These are phyloP conservation scores for Drosophila trichaetosa DNA, from an alignment of 2,888 invertebrate species.

Conservation along the genomic window DNA sequence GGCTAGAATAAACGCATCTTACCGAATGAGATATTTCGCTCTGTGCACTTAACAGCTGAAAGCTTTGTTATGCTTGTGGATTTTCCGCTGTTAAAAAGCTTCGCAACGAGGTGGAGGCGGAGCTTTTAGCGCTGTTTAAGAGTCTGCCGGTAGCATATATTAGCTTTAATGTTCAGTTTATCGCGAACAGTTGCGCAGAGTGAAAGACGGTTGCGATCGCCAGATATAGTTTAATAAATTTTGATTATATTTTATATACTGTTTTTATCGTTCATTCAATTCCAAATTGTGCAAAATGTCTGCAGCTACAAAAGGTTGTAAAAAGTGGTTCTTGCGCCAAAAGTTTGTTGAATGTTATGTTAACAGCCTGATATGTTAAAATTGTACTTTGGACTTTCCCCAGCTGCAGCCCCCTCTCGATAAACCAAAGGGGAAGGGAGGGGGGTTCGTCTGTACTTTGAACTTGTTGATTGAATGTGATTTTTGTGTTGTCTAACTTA, in stretches of 20 bases:
- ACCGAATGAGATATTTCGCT: constrained; percentile 1
- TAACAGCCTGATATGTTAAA: constrained; percentile 3
- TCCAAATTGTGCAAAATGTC: constrained; percentile 69
- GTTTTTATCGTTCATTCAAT: constrained; percentile 1
- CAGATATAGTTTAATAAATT: constrained; percentile 3
- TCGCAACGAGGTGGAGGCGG: constrained; percentile 3
- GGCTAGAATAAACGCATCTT: background rate
- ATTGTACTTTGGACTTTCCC: constrained; percentile 76
- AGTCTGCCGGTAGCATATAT: constrained; percentile 35
- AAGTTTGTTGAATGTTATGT: background rate
- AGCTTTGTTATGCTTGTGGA: constrained; percentile 22
- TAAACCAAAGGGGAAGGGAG: background rate
- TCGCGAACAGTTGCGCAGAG: constrained; percentile 24
- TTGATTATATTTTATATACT: constrained; percentile 19
- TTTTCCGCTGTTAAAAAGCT: constrained; percentile 42
- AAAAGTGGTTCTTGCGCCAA: background rate
- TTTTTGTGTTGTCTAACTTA: constrained; percentile 35
- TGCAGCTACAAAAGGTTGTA: constrained; percentile 79
- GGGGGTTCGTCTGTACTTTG: constrained; percentile 42
- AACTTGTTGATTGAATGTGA: constrained; percentile 46
- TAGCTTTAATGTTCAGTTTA: constrained; percentile 36
- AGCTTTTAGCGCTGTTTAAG: constrained; percentile 52
- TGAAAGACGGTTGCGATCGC: background rate
- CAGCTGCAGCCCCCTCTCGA: constrained; percentile 39
- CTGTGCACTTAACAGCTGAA: constrained; percentile 52